Evolutionary conservation across 1,140 invertebrate species (phyloP).

Genomic region (Pygmarrhopalites habei): DNA sequence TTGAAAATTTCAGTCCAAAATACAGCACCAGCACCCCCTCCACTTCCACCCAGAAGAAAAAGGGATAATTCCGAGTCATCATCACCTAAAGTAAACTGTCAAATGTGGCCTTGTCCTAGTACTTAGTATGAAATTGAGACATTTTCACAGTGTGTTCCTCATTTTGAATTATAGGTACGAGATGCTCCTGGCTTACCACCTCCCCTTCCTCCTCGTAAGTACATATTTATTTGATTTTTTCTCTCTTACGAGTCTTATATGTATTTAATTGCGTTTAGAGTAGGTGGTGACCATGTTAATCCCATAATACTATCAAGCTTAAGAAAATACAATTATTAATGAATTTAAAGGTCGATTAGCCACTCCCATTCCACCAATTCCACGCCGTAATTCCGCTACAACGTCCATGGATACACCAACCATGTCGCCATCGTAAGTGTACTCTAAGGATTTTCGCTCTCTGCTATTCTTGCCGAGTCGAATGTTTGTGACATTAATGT

Average conservation of each 20-base stretch:
- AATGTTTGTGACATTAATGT: background rate
- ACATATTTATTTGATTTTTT: constrained; percentile 31
- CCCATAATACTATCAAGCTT: no score
- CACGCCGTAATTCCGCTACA: constrained; percentile 34
- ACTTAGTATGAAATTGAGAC: background rate
- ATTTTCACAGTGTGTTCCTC: background rate
- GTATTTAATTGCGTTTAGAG: no score
- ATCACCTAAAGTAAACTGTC: background rate
- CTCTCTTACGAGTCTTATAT: no score
- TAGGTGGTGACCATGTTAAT: no score
- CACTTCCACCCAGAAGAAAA: constrained; percentile 53
- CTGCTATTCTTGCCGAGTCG: background rate
- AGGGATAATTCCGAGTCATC: constrained; percentile 49
- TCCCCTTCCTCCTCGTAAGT: constrained; percentile 35
- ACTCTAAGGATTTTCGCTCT: background rate
- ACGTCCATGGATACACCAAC: background rate
- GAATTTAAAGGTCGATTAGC: no score
- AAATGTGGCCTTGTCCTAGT: background rate
- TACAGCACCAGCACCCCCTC: constrained; percentile 48
- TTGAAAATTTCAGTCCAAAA: constrained; percentile 42
- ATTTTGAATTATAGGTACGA: background rate
- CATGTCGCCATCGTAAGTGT: no score
- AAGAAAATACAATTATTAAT: no score
- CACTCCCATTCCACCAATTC: constrained; percentile 33
- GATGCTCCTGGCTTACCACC: constrained; percentile 21